Evolutionary conservation across 2,888 invertebrate species (phyloP), one percentile per base, ranked within the genome.

Genomic region (Drymonia ruficornis): DNA sequence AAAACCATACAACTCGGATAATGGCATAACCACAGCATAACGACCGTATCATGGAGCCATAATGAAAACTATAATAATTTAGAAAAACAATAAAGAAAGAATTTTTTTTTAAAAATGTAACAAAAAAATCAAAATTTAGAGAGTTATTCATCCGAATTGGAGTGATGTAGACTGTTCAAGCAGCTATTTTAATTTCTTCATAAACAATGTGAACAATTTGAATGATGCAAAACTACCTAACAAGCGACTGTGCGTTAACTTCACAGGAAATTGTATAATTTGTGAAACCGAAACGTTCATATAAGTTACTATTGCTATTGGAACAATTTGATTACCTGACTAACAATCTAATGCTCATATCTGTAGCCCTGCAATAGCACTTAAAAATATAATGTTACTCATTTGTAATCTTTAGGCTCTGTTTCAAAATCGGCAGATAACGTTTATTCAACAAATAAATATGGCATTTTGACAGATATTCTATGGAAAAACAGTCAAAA

Each of bases 71-170:
- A 47, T 31, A 53, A 59, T 46, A 59, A 59, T 62, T 61, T 67
- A 70, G 65, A 70, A 65, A 72, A 65, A n/a, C n/a, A n/a, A n/a
- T n/a, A n/a, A n/a, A n/a, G n/a, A n/a, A n/a, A n/a, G n/a, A n/a
- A n/a, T n/a, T n/a, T n/a, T n/a, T n/a, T n/a, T n/a, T n/a, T n/a
- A n/a, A n/a, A n/a, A n/a, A n/a, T n/a, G n/a, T n/a, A n/a, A n/a
- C n/a, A n/a, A n/a, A n/a, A n/a, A n/a, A n/a, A n/a, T n/a, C n/a
- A 59, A 47, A 59, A 61, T 64, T 61, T 67, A 70, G 67, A 70
- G 67, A 72, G 67, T 54, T 67, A 45, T 50, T 51, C 55, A 45
- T 47, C 58, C 58, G 59, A 67, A 60, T 65, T 49, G 15, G 9
- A 59, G 49, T 59, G n/a, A n/a, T n/a, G 49, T 52, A 23, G 36